Percentiles rank a stretch among this genome's conserved stretches.
Conservation (phyloP, 2,113 vertebrate species). For the Cebidichthys violaceus region DNA sequence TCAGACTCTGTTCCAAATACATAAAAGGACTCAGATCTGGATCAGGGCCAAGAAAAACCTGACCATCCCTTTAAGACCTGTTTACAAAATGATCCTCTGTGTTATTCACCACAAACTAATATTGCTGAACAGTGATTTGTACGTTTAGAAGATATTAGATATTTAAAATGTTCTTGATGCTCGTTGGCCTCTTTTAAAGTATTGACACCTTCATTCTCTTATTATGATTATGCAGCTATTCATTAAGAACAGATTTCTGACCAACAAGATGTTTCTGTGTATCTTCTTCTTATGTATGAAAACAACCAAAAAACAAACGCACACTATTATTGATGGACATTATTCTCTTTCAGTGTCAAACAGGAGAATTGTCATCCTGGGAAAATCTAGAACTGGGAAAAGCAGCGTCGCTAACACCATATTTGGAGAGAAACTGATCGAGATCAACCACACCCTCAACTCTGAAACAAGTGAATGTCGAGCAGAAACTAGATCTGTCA, state of each 20-base stretch:
- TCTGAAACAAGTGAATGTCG: conserved; percentile 28
- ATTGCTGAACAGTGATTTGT: neutral
- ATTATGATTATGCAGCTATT: neutral
- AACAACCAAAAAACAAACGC: neutral
- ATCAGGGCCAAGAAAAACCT: neutral
- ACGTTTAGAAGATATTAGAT: neutral
- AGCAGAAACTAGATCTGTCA: accelerated
- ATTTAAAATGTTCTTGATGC: neutral
- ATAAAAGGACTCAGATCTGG: neutral
- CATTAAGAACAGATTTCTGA: neutral
- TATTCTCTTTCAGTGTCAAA: neutral
- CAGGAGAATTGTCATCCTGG: neutral
- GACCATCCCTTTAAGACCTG: neutral
- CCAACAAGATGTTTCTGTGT: neutral
- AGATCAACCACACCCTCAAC: accelerated
- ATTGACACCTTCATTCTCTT: neutral
- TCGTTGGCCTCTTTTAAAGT: neutral
- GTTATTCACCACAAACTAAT: neutral
- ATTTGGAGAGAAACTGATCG: neutral
- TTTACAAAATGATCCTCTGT: neutral
- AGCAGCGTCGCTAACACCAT: conserved; percentile 53
- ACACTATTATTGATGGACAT: neutral
- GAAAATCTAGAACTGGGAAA: conserved; percentile 53
- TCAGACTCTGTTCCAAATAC: neutral
- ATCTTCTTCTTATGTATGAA: neutral